Conservation (phyloP, 1,140 invertebrate genomes). For the Dendrolimus kikuchii region DNA sequence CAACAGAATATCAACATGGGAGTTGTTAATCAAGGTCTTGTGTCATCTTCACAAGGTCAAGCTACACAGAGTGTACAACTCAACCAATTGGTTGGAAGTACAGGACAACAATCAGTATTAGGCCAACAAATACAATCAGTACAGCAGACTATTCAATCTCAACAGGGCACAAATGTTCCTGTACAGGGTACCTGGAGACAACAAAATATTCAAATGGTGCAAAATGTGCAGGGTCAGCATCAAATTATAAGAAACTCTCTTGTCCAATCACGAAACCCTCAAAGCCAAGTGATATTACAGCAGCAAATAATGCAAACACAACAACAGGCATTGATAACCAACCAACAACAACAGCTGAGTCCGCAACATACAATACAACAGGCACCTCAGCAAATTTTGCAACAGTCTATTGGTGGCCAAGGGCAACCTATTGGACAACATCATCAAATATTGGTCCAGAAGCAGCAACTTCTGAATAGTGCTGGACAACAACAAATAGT, state of each 20-base stretch:
- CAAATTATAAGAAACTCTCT: slow-evolving; percentile 65
- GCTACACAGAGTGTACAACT: slow-evolving; percentile 42
- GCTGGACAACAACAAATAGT: slow-evolving; percentile 63
- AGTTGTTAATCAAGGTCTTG: slow-evolving; percentile 49
- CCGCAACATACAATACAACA: slow-evolving; percentile 62
- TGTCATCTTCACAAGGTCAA: slow-evolving; percentile 47
- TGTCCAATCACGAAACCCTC: slow-evolving; percentile 60
- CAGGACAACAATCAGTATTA: slow-evolving; percentile 47
- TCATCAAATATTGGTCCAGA: slow-evolving; percentile 67
- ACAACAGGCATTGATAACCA: slow-evolving; percentile 57
- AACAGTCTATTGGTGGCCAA: slow-evolving; percentile 56
- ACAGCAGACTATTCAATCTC: slow-evolving; percentile 54
- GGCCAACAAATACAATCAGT: slow-evolving; percentile 57
- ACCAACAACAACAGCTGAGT: slow-evolving; percentile 56
- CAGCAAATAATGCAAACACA: slow-evolving; percentile 70
- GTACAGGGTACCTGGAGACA: slow-evolving; percentile 69
- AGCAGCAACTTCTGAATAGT: slow-evolving; percentile 57
- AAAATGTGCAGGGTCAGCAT: slow-evolving; percentile 62
- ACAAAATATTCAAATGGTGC: slow-evolving; percentile 68
- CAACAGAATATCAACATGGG: slow-evolving; percentile 63
- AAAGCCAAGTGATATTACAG: slow-evolving; percentile 66
- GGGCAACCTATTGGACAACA: slow-evolving; percentile 52
- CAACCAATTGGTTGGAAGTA: slow-evolving; percentile 48
- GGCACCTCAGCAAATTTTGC: slow-evolving; percentile 49
- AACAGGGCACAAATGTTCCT: slow-evolving; percentile 46